Evolutionary conservation across 1,140 invertebrate genomes (phyloP).

Genomic region (Calephelis virginiensis): DNA sequence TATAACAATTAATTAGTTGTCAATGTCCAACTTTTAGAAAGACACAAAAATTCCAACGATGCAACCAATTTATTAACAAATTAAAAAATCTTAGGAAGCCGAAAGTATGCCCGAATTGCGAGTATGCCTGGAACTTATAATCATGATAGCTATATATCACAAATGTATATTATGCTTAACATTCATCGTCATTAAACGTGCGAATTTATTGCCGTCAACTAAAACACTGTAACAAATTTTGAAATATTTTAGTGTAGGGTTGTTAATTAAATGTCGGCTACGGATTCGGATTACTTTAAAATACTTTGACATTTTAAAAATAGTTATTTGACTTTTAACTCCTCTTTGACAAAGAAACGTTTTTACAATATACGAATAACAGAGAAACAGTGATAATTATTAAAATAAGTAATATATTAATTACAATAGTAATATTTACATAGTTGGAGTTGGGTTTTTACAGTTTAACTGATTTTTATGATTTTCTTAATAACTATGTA

Average conservation of each 20-base stretch:
- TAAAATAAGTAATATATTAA: too few relatives aligned
- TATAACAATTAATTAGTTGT: slow-evolving; percentile 3
- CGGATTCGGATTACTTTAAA: neutral
- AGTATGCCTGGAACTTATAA: slow-evolving; percentile 14
- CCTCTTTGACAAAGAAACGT: too few relatives aligned
- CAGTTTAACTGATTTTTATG: too few relatives aligned
- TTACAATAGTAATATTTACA: too few relatives aligned
- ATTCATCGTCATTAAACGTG: slow-evolving; percentile 34
- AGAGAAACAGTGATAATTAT: too few relatives aligned
- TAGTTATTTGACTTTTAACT: too few relatives aligned
- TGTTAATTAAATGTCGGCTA: neutral
- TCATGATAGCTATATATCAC: slow-evolving; percentile 10
- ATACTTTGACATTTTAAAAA: too few relatives aligned
- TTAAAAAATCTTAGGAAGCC: slow-evolving; percentile 5
- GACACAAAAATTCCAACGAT: neutral
- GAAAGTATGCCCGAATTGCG: neutral
- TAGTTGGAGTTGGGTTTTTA: too few relatives aligned
- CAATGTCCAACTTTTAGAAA: neutral
- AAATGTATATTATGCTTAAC: slow-evolving; percentile 20
- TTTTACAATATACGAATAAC: too few relatives aligned
- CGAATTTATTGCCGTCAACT: slow-evolving; percentile 36
- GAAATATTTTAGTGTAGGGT: slow-evolving; percentile 23
- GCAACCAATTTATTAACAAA: neutral
- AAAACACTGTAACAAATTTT: slow-evolving; percentile 35
- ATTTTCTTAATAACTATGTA: too few relatives aligned